phyloP scores from a whole-genome alignment of 1,140 invertebrate genomes.

The Papilio polytes region DNA sequence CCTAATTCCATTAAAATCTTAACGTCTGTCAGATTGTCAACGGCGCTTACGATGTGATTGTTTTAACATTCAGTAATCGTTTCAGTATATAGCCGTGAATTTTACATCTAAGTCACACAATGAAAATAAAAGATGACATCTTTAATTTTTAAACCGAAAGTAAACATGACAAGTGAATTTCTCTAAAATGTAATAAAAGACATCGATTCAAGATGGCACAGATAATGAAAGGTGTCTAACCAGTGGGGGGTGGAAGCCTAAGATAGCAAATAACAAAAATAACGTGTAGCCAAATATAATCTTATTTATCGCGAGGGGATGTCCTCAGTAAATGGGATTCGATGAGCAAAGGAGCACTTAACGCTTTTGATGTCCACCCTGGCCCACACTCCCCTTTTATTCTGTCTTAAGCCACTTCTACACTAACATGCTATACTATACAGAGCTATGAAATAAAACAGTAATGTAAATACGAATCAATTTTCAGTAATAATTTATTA shows the following conservation, averaged over 20 bases:
- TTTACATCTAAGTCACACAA: too few species aligned
- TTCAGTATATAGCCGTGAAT: too few species aligned
- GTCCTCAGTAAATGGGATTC: conserved; percentile 74
- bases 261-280: conserved; percentile 55
- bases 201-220: background rate
- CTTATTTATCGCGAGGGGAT: conserved; percentile 77
- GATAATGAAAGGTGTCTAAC: conserved; percentile 36
- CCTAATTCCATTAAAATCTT: too few species aligned
- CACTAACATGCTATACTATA: conserved; percentile 40
- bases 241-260: conserved; percentile 37
- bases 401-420: conserved; percentile 44
- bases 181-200: conserved; percentile 1
- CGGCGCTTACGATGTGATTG: too few species aligned
- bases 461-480: background rate
- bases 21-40: too few species aligned
- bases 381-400: conserved; percentile 58
- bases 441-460: background rate
- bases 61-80: too few species aligned
- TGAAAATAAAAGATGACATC: too few species aligned
- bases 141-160: background rate
- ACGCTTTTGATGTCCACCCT: conserved; percentile 80
- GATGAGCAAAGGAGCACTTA: conserved; percentile 81
- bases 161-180: conserved; percentile 2
- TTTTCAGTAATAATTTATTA: background rate
- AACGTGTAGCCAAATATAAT: conserved; percentile 71